These are phyloP conservation scores for Engraulis encrasicolus DNA, from an alignment of 2,113 vertebrate genomes.

Conservation along the genomic window DNA sequence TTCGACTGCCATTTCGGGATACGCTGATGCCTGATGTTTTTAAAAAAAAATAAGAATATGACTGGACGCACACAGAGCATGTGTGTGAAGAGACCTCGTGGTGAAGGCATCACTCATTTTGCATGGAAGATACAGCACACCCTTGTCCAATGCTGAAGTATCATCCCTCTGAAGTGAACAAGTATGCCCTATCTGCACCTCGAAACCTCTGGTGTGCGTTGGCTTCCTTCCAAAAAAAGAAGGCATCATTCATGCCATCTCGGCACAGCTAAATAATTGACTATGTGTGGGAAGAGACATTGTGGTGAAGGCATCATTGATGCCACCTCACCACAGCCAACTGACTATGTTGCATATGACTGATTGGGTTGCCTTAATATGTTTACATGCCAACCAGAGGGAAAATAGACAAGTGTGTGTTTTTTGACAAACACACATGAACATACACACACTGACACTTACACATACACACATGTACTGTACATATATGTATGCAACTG, in stretches of 20 bases:
- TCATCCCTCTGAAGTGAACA: too few relatives aligned
- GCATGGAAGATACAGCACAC: too few relatives aligned
- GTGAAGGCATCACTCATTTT: too few relatives aligned
- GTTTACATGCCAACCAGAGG: slow-evolving; percentile 44
- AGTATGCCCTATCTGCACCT: too few relatives aligned
- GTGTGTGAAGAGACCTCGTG: background rate
- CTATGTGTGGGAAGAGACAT: slow-evolving; percentile 25
- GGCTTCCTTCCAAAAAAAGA: too few relatives aligned
- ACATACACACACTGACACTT: slow-evolving; percentile 24
- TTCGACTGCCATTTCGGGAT: background rate
- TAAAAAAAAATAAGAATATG: background rate
- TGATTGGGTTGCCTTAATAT: slow-evolving; percentile 32
- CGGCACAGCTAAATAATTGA: too few relatives aligned
- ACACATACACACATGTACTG: background rate
- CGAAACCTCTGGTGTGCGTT: too few relatives aligned
- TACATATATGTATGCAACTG: too few relatives aligned
- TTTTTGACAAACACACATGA: slow-evolving; percentile 1
- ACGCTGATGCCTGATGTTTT: background rate
- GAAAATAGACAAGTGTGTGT: slow-evolving; percentile 23
- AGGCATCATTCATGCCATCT: too few relatives aligned
- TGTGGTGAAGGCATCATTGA: background rate
- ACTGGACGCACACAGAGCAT: slow-evolving; percentile 65
- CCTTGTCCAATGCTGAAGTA: too few relatives aligned
- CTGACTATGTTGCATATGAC: background rate
- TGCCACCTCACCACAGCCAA: background rate